Conservation (phyloP, 2,888 invertebrate genomes). For the Smittia sp. region DNA sequence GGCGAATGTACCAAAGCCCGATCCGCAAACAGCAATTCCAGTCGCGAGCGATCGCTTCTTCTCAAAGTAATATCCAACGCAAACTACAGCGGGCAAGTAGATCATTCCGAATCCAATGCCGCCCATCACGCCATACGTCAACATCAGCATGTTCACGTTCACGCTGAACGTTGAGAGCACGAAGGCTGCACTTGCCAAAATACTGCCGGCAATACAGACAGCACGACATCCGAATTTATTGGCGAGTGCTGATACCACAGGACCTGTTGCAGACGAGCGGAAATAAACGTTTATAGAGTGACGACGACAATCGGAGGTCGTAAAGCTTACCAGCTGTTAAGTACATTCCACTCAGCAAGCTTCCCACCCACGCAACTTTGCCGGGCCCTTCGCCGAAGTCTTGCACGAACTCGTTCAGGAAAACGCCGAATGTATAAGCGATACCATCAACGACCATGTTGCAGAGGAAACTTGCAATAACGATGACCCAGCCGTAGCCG, state of each 20-base stretch:
- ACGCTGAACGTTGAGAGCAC: constrained; percentile 83
- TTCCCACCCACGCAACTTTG: constrained; percentile 90
- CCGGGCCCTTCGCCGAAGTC: constrained; percentile 84
- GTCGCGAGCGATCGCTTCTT: constrained; percentile 91
- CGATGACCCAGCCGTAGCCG: constrained; percentile 89
- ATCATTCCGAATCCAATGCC: constrained; percentile 93
- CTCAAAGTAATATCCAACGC: constrained; percentile 97
- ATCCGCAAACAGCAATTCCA: constrained; percentile 92
- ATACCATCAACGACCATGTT: constrained; percentile 98
- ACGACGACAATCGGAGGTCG: background rate
- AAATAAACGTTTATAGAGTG: constrained; percentile 11
- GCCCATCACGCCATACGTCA: constrained; percentile 89
- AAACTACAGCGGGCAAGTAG: constrained; percentile 94
- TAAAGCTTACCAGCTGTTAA: constrained; percentile 73
- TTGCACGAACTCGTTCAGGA: constrained; percentile 73
- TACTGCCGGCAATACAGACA: constrained; percentile 88
- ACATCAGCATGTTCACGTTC: constrained; percentile 83
- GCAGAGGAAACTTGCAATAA: constrained; percentile 94
- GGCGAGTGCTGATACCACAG: constrained; percentile 90
- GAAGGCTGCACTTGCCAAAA: constrained; percentile 81
- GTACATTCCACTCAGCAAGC: constrained; percentile 92
- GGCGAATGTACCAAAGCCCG: constrained; percentile 83
- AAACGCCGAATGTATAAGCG: constrained; percentile 97
- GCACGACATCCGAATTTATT: constrained; percentile 94
- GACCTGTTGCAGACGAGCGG: constrained; percentile 60